A percentile compares a stretch with the other conserved stretches of the same genome.
Evolutionary conservation across 1,140 invertebrate species (phyloP).

Genomic region (Homalodisca vitripennis): DNA sequence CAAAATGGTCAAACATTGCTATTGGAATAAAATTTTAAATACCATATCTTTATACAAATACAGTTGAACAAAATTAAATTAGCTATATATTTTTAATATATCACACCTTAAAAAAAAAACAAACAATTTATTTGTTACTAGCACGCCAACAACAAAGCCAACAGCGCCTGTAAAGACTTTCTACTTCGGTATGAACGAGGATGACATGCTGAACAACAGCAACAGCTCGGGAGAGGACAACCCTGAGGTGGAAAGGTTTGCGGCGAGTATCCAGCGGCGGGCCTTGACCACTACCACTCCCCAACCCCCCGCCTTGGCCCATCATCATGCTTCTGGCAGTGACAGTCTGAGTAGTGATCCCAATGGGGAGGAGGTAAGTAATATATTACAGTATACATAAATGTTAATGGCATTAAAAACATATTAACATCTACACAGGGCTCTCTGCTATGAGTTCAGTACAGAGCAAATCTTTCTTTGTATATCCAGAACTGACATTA

Average conservation of each 20-base stretch:
- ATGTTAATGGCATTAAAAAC: too few species aligned
- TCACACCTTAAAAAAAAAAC: neutral
- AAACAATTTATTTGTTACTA: neutral
- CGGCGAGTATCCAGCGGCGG: slow-evolving; percentile 38
- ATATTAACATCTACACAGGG: too few species aligned
- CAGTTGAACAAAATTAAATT: neutral
- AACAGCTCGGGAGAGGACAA: slow-evolving; percentile 32
- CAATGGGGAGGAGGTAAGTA: slow-evolving; percentile 33
- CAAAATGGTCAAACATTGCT: too few species aligned
- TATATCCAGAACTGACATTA: too few species aligned
- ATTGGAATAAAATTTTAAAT: too few species aligned
- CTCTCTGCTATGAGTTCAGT: too few species aligned
- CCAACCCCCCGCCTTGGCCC: neutral
- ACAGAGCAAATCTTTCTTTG: too few species aligned
- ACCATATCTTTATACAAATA: too few species aligned
- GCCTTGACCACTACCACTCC: neutral
- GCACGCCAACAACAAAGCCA: slow-evolving; percentile 5
- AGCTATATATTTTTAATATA: neutral
- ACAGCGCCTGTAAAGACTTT: slow-evolving; percentile 62
- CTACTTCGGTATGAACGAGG: slow-evolving; percentile 74
- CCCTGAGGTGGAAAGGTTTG: slow-evolving; percentile 48
- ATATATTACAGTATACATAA: too few species aligned
- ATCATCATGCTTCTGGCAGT: slow-evolving; percentile 35
- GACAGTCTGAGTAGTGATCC: slow-evolving; percentile 38
- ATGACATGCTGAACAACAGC: slow-evolving; percentile 27